Evolutionary conservation across 2,888 invertebrate genomes (phyloP), one percentile per base, ranked within the genome.

Genomic region (Diaprepes abbreviatus): DNA sequence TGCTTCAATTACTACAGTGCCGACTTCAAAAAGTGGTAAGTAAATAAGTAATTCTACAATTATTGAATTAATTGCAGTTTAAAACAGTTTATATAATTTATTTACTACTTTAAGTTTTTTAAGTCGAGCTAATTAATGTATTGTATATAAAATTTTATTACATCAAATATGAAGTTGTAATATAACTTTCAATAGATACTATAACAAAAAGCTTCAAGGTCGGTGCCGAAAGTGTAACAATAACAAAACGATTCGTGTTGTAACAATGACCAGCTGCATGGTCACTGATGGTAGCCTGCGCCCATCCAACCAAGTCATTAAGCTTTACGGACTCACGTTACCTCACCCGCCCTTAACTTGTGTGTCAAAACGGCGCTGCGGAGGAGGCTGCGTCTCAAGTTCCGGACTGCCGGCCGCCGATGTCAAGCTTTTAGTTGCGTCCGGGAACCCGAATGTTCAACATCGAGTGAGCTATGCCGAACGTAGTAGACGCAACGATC

Each of bases 381-480:
- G 55, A 65, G 70, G 65, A 64, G 69, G 60, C 48, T 64, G 64
- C 45, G 65, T 68, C 66, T 54, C 66, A 68, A 73, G 73, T 78
- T 77, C 76, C 73, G 74, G 75, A 71, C 72, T 71, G 73, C 67
- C 70, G 58, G 67, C 71, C 73, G 72, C 59, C 63, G 57, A 31
- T 54, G 40, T 43, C 33, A 31, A 57, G 58, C 73, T 73, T 77
- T 80, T 79, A 83, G 83, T 83, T 76, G 82, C 82, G 83, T 79
- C 82, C 82, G 81, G 82, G 82, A 80, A 75, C 74, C 79, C 81
- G 81, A 75, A 74, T 78, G 80, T 76, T 75, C 65, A 74, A 75
- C 75, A 72, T 75, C 74, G 74, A 71, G 58, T 40, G 71, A 16
- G 54, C 45, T 59, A 73, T 73, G 75, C 52, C 71, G 74, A 59